Base-by-base conservation (phyloP, 2,888 invertebrate genomes). In the Listrodromus nycthemerus region DNA sequence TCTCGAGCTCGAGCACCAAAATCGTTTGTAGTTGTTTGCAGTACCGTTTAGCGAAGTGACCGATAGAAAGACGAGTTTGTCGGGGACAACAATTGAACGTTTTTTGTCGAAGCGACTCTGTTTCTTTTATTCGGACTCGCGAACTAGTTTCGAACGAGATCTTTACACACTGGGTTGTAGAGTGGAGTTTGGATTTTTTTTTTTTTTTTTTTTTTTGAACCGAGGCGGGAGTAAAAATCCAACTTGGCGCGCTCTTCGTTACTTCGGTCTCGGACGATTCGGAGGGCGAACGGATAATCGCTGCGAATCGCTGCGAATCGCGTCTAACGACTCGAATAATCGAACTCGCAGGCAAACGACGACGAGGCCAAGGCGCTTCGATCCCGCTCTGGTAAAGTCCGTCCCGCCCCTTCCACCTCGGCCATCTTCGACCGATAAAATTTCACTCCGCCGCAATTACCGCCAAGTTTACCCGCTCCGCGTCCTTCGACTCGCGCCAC, bases 391-490 rank as follows among this genome's bases (percentile, higher is more conserved):
- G 48, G 52, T 45, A 69, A 69, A 74, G 74, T 13, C 24, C 55
- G 24, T 33, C 7, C 13, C 24, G 3, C 55, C 55, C 55, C 19
- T 1, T 10, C 24, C 21, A 8, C 55, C 10, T 37, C 37, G 10
- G 37, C 61, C 78, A 52, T 78, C 78, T 74, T 21, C 30, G 48
- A 83, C 41, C 80, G 80, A 80, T 83, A 83, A 83, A 83, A 83
- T 80, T 83, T 83, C 80, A 80, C 83, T 76, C 67, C 21, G 13
- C 58, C 61, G 79, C 80, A 83, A 83, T 83, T 83, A 83, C 83
- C 30, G 63, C 76, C 71, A 83, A 83, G 66, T 80, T 83, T 80
- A 71, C 76, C 71, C 67, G 58, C 73, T 58, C 67, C 33, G 41
- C 80, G n/a, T 58, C 71, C 16, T 70, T 71, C 63, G 76, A 7